Evolutionary conservation across 2,888 invertebrate species (phyloP).

Genomic region (Drosophila pseudotalamancana): DNA sequence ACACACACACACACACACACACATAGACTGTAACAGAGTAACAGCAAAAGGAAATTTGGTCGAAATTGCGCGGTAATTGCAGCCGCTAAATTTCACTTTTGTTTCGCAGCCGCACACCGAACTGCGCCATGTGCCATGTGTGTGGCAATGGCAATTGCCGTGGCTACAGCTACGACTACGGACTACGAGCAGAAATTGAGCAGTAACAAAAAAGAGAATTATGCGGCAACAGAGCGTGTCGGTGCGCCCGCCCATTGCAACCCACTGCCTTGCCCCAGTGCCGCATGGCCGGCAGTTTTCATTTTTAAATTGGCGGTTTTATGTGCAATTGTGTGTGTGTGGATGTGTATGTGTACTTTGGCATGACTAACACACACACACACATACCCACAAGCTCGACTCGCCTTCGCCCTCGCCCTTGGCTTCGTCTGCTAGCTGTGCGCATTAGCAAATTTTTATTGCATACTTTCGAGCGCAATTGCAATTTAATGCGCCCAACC

Average conservation of each 20-base stretch:
- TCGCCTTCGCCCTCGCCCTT: background rate
- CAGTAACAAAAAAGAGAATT: constrained; percentile 67
- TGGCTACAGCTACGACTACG: constrained; percentile 2
- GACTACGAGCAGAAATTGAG: constrained; percentile 59
- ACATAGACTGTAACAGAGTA: background rate
- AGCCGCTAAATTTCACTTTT: constrained; percentile 80
- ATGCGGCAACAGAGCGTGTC: constrained; percentile 65
- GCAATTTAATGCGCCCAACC: constrained; percentile 76
- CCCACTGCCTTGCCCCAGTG: constrained; percentile 13
- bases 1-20: constrained; percentile 32
- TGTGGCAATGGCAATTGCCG: constrained; percentile 36
- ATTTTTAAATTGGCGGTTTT: constrained; percentile 81
- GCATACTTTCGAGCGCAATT: constrained; percentile 79
- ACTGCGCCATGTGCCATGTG: constrained; percentile 33
- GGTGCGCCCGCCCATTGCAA: constrained; percentile 5
- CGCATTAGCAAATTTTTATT: constrained; percentile 79
- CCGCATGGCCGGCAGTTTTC: constrained; percentile 70
- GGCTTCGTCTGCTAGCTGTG: constrained; percentile 46
- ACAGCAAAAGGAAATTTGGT: constrained; percentile 65
- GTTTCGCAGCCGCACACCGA: constrained; percentile 34
- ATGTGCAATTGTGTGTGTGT: constrained; percentile 63
- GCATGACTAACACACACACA: constrained; percentile 22
- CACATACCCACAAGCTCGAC: constrained; percentile 6
- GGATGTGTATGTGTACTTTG: constrained; percentile 36
- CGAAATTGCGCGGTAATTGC: constrained; percentile 78